Conservation (phyloP, 2,888 invertebrate genomes). For the Vesta saturnalis region DNA sequence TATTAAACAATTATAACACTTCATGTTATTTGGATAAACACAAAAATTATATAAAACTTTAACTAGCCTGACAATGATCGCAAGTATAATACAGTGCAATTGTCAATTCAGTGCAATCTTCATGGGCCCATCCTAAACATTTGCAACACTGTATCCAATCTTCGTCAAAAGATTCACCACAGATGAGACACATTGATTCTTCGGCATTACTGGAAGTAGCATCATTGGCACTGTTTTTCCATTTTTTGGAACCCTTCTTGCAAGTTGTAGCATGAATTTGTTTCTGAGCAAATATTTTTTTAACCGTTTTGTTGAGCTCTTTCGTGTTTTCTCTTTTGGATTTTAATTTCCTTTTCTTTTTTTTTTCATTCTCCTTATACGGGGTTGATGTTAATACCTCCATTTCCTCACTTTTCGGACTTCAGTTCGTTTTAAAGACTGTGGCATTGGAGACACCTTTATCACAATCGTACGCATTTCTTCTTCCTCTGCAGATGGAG, state of each 20-base stretch:
- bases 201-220: neutral
- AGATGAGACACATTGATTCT: neutral
- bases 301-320: neutral
- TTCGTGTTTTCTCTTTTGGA: too few relatives aligned
- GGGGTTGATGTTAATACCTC: neutral
- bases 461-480: neutral
- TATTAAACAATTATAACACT: too few relatives aligned
- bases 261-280: neutral
- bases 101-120: neutral
- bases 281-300: neutral
- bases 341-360: too few relatives aligned
- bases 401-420: neutral
- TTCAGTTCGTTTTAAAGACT: neutral
- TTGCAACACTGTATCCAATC: constrained; percentile 3
- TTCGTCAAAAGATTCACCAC: neutral
- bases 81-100: too few relatives aligned
- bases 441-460: neutral
- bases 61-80: too few relatives aligned
- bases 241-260: neutral
- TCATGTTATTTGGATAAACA: too few relatives aligned
- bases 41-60: too few relatives aligned
- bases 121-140: neutral
- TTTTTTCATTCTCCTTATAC: neutral
- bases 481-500: neutral
- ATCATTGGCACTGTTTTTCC: neutral